Evolutionary conservation across 2,888 invertebrate species (phyloP).

Genomic region (Agrilus mali): DNA sequence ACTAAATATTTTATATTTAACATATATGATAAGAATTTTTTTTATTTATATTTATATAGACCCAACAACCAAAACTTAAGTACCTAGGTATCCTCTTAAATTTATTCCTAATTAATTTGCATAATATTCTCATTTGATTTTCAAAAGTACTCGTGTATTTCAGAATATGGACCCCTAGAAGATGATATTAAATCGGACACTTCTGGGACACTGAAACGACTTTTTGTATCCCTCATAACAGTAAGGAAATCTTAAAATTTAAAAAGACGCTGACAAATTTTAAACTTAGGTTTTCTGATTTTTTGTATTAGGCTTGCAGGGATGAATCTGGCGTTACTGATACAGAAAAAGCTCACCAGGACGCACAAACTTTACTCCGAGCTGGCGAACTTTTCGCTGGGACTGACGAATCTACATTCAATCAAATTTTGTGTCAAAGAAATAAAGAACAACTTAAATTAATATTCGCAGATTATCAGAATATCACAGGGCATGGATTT

Average conservation of each 20-base stretch:
- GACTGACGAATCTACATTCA: constrained; percentile 80
- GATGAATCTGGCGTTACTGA: constrained; percentile 69
- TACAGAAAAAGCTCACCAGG: constrained; percentile 57
- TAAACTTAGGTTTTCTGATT: no score
- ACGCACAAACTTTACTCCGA: constrained; percentile 67
- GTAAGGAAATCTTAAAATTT: constrained; percentile 20
- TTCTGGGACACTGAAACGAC: constrained; percentile 79
- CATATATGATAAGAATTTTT: no score
- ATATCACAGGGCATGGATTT: constrained; percentile 64
- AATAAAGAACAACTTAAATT: constrained; percentile 49
- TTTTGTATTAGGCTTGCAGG: constrained; percentile 48
- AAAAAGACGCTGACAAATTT: background rate
- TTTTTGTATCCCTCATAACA: constrained; percentile 73
- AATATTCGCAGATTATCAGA: constrained; percentile 54
- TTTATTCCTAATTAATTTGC: constrained; percentile 17
- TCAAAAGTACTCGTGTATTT: constrained; percentile 18
- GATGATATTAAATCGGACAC: constrained; percentile 77
- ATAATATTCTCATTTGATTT: constrained; percentile 16
- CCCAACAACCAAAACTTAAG: no score
- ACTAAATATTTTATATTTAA: no score
- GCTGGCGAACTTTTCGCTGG: constrained; percentile 58
- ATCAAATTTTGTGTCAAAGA: constrained; percentile 68
- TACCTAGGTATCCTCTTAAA: no score
- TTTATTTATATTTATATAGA: no score
- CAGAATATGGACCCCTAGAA: constrained; percentile 75